A percentile compares a stretch with the other conserved stretches of the same genome.
Conservation (phyloP, 1,140 invertebrate genomes). For the Triops cancriformis region DNA sequence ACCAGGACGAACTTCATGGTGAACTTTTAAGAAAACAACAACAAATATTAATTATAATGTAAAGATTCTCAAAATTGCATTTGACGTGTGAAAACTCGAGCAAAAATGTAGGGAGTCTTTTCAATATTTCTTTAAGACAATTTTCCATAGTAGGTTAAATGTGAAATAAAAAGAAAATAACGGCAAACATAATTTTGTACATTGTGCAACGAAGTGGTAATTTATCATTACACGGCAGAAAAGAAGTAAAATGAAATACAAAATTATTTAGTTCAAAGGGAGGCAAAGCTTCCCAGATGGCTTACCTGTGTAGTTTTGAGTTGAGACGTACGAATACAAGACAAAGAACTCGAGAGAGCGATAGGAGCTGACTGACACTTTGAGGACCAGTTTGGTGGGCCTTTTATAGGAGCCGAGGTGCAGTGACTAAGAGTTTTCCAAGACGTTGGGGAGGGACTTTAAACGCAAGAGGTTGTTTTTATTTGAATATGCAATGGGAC, state of each 20-base stretch:
- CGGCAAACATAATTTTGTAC: no score
- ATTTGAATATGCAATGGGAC: conserved; percentile 6
- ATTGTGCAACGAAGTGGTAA: no score
- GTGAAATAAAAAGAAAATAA: no score
- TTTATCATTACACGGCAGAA: no score
- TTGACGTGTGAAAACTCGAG: no score
- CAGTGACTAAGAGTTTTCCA: not conserved
- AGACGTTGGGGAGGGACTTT: not conserved
- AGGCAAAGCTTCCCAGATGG: not conserved
- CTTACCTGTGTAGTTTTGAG: not conserved
- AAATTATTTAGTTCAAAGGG: no score
- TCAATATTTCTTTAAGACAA: no score
- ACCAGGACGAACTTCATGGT: conserved; percentile 25
- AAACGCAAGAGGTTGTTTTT: not conserved
- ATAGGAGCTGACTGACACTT: conserved; percentile 4
- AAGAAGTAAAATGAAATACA: no score
- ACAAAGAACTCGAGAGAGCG: not conserved
- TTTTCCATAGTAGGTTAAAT: no score
- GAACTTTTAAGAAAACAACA: not conserved
- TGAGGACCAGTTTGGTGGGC: not conserved
- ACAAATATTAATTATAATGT: not conserved
- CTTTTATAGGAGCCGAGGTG: not conserved
- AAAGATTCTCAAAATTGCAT: not conserved
- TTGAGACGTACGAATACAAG: not conserved
- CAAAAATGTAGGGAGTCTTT: no score